A percentile compares a stretch with the other conserved stretches of the same genome.
phyloP scores from a whole-genome alignment of 1,140 invertebrate genomes.

The Wasmannia auropunctata region DNA sequence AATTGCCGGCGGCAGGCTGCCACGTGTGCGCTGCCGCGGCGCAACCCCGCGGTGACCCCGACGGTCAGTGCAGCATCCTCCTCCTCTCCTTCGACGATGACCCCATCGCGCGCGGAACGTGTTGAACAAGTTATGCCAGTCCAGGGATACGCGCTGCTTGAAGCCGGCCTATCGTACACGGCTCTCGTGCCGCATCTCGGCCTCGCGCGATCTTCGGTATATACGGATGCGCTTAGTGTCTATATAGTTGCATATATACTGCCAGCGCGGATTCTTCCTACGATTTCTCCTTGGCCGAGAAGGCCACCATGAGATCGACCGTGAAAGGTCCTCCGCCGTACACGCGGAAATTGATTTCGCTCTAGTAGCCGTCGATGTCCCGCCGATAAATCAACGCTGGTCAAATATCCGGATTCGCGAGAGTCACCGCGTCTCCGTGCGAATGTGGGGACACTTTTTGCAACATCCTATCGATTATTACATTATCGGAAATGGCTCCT shows the following conservation, averaged over 20 bases:
- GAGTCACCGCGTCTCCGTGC: neutral
- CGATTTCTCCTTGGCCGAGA: slow-evolving; percentile 27
- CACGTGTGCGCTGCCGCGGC: slow-evolving; percentile 65
- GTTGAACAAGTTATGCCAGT: slow-evolving; percentile 77
- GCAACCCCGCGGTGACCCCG: slow-evolving; percentile 73
- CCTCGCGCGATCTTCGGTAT: slow-evolving; percentile 18
- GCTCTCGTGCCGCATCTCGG: slow-evolving; percentile 38
- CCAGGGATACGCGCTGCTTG: slow-evolving; percentile 49
- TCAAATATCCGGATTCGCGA: slow-evolving; percentile 55
- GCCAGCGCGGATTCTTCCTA: slow-evolving; percentile 14
- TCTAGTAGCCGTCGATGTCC: slow-evolving; percentile 59
- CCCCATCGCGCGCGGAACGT: slow-evolving; percentile 74
- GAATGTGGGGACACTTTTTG: neutral
- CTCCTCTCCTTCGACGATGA: slow-evolving; percentile 67
- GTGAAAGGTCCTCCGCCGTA: slow-evolving; percentile 60
- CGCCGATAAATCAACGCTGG: slow-evolving; percentile 41
- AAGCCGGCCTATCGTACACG: slow-evolving; percentile 17
- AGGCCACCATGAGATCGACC: slow-evolving; percentile 56
- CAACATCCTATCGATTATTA: slow-evolving; percentile 15
- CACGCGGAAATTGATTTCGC: slow-evolving; percentile 71
- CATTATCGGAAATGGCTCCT: neutral
- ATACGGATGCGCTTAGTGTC: slow-evolving; percentile 34
- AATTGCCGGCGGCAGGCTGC: slow-evolving; percentile 71
- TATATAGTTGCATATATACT: slow-evolving; percentile 43
- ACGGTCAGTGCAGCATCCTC: slow-evolving; percentile 62